These are phyloP conservation scores for Galendromus occidentalis DNA, from an alignment of 1,140 invertebrate species.

Conservation along the genomic window DNA sequence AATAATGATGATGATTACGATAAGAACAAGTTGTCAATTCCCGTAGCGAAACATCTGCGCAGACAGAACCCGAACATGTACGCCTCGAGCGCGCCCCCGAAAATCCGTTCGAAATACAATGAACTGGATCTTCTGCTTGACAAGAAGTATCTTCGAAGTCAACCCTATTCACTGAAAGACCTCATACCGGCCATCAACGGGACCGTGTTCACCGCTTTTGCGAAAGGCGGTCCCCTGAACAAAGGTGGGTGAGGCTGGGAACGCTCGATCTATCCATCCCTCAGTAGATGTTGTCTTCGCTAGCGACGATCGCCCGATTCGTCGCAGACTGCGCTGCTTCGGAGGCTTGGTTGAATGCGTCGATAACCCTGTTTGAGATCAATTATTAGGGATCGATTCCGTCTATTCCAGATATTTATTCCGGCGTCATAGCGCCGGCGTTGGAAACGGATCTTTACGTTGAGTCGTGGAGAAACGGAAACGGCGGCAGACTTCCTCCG, in stretches of 20 bases:
- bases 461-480: not conserved
- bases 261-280: no score
- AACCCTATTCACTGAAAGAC: not conserved
- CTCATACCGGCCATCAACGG: not conserved
- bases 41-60: not conserved
- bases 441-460: constrained; percentile 1
- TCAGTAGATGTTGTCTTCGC: no score
- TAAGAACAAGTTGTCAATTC: no score
- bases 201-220: constrained; percentile 1
- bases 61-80: constrained; percentile 1
- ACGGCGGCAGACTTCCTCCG: not conserved
- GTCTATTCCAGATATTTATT: not conserved
- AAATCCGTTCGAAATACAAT: not conserved
- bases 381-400: no score
- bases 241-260: not conserved
- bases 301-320: no score
- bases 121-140: not conserved
- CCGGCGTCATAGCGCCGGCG: not conserved
- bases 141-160: not conserved
- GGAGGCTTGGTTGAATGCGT: no score
- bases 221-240: not conserved
- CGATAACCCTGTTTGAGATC: no score
- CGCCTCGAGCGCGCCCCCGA: not conserved
- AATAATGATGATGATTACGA: no score
- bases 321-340: no score